These are phyloP conservation scores for Epinephelus malabaricus DNA, from an alignment of 2,797 vertebrate species.

Conservation along the genomic window DNA sequence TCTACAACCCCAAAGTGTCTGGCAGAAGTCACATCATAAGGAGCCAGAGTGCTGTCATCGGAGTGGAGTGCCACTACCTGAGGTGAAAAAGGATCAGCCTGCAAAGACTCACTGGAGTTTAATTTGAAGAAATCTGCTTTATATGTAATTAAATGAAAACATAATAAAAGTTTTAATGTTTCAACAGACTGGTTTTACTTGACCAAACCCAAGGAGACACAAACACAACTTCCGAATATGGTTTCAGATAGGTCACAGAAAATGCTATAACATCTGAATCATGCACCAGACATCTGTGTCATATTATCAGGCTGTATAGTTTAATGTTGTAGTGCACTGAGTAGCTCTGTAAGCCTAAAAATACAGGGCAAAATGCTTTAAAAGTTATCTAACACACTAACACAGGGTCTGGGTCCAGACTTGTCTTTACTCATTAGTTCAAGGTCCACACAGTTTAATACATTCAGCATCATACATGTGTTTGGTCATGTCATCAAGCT, in stretches of 20 bases:
- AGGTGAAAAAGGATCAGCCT: conserved; percentile 14
- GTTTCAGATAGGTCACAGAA: not conserved
- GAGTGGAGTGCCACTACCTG: conserved; percentile 66
- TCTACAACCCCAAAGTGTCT: conserved; percentile 49
- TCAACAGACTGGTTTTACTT: not conserved
- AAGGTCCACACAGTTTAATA: too few relatives aligned
- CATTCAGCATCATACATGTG: too few relatives aligned
- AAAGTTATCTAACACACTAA: too few relatives aligned
- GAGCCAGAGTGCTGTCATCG: conserved; percentile 34
- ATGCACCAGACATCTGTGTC: not conserved
- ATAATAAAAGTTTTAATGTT: conserved; percentile 5
- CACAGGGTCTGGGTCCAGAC: too few relatives aligned
- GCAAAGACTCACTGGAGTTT: not conserved
- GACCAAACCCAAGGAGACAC: not conserved
- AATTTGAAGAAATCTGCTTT: not conserved
- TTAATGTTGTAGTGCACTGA: too few relatives aligned
- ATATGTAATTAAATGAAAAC: not conserved
- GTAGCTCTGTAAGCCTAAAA: too few relatives aligned
- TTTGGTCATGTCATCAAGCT: too few relatives aligned
- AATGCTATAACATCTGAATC: not conserved
- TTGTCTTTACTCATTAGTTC: too few relatives aligned
- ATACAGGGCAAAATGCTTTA: too few relatives aligned
- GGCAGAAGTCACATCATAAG: conserved; percentile 32
- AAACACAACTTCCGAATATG: not conserved
- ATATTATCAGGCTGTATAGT: not conserved